Evolutionary conservation across 2,888 invertebrate species (phyloP).

Genomic region (Dexiosoma caninum): DNA sequence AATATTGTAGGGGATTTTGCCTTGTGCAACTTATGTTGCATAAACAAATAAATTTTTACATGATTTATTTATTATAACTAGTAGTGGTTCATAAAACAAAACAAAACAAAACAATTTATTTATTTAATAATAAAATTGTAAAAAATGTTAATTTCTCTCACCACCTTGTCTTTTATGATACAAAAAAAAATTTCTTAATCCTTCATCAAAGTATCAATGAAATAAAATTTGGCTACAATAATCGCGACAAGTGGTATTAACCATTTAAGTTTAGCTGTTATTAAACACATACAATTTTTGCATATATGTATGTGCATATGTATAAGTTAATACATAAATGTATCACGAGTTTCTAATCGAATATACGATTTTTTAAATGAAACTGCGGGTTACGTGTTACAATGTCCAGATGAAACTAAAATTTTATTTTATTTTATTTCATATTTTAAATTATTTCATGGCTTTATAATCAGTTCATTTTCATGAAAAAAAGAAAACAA

Average conservation of each 20-base stretch:
- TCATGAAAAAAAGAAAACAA: no score
- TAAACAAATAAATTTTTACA: conserved; percentile 24
- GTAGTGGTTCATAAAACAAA: not conserved
- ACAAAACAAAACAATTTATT: not conserved
- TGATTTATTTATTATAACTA: not conserved
- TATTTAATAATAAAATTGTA: not conserved
- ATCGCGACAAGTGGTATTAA: conserved; percentile 31
- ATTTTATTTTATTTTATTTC: no score
- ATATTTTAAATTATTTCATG: no score
- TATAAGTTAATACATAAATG: no score
- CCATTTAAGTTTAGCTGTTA: conserved; percentile 2
- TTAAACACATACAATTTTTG: no score
- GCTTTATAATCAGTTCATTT: no score
- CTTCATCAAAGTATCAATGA: conserved; percentile 5
- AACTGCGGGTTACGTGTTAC: no score
- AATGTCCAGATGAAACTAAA: no score
- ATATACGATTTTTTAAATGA: no score
- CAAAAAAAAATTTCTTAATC: conserved; percentile 6
- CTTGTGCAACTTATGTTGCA: conserved; percentile 18
- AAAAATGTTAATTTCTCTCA: conserved; percentile 54
- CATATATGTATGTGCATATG: no score
- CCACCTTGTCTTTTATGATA: conserved; percentile 36
- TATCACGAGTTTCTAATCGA: no score
- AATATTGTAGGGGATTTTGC: conserved; percentile 41
- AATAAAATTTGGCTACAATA: conserved; percentile 5